Evolutionary conservation across 2,797 vertebrate species (phyloP).

Genomic region (Dromococcyx pavoninus): DNA sequence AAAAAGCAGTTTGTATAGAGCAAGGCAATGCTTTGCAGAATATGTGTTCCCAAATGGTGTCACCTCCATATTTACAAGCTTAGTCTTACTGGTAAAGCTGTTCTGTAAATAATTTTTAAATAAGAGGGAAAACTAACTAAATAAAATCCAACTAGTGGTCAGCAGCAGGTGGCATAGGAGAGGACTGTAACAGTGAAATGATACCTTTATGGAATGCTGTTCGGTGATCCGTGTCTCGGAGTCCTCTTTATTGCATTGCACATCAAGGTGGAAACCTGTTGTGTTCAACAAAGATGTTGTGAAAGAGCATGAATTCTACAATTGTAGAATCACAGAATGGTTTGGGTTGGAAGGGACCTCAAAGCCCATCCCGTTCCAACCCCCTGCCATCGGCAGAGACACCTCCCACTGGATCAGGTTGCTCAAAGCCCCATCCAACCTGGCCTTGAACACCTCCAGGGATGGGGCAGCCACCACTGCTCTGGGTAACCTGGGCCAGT

Average conservation of each 20-base stretch:
- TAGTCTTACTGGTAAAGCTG: neutral
- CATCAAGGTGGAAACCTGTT: neutral
- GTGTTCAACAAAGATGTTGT: neutral
- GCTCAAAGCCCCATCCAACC: too few relatives aligned
- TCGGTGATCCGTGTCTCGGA: neutral
- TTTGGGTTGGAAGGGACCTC: too few relatives aligned
- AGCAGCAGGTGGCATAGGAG: neutral
- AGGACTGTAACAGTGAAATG: neutral
- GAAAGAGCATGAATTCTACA: neutral
- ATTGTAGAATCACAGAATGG: neutral
- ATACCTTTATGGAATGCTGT: neutral
- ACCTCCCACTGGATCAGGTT: too few relatives aligned
- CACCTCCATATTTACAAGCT: neutral
- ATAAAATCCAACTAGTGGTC: neutral
- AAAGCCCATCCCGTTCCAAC: too few relatives aligned
- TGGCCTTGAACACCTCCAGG: too few relatives aligned
- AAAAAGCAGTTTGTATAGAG: neutral
- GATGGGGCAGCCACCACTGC: too few relatives aligned
- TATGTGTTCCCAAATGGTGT: neutral
- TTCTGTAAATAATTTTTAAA: neutral
- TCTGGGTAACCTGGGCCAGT: too few relatives aligned
- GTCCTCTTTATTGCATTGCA: neutral
- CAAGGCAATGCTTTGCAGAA: neutral
- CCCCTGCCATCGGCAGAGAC: too few relatives aligned
- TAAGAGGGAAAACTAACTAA: neutral